Conservation (phyloP, 2,797 vertebrate genomes). For the Octomys mimax region DNA sequence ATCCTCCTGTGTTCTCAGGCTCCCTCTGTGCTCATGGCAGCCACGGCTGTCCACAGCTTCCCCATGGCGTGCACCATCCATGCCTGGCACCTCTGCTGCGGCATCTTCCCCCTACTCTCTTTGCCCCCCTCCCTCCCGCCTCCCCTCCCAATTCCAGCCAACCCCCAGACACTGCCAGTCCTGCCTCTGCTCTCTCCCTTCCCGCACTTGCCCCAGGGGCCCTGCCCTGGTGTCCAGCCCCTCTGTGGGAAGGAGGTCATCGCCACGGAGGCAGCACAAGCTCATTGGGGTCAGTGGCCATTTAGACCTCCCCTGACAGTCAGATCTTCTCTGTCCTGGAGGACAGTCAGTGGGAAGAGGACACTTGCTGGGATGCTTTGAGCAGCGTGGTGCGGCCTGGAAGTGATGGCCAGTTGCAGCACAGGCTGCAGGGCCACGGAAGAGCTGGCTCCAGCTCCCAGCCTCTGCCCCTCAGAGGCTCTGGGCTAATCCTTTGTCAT, state of each 20-base stretch:
- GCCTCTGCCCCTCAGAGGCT: neutral
- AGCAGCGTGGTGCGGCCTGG: fast-evolving
- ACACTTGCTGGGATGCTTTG: no score
- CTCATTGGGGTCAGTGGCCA: neutral
- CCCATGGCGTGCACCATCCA: fast-evolving
- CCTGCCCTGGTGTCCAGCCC: fast-evolving
- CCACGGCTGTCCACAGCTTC: neutral
- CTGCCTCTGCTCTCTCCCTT: neutral
- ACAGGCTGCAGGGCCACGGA: neutral
- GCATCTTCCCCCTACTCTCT: neutral
- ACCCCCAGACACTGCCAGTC: neutral
- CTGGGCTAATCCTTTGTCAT: no score
- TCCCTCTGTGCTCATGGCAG: fast-evolving
- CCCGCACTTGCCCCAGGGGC: neutral
- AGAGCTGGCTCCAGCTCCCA: neutral
- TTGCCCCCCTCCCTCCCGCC: neutral
- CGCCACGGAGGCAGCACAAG: neutral
- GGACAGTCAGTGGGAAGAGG: neutral
- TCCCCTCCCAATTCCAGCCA: neutral
- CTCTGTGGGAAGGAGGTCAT: neutral
- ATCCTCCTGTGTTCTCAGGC: neutral
- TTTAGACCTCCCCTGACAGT: neutral
- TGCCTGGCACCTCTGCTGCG: fast-evolving
- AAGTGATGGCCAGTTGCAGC: fast-evolving
- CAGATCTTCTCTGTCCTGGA: neutral